These are phyloP conservation scores for Pyrrhosoma nymphula DNA, from an alignment of 2,888 invertebrate genomes.

Conservation along the genomic window DNA sequence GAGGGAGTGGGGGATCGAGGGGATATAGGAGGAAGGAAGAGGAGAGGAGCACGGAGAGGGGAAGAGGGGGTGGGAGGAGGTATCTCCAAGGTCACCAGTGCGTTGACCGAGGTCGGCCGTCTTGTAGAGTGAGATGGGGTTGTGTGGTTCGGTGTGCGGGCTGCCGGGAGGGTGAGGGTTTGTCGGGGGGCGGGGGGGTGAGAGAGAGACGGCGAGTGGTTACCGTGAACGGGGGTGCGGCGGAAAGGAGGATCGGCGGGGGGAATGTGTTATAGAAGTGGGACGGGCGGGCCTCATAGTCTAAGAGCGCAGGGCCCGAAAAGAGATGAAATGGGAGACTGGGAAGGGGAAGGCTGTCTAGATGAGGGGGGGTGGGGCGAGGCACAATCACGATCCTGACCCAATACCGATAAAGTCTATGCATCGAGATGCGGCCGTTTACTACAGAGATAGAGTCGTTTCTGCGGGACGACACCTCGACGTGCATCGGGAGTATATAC, in stretches of 20 bases:
- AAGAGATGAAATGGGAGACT: not conserved
- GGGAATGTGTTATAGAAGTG: not conserved
- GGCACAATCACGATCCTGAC: not conserved
- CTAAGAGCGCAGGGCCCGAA: not conserved
- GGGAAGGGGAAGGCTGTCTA: not conserved
- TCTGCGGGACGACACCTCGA: conserved; percentile 6
- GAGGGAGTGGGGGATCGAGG: not conserved
- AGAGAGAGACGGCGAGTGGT: not conserved
- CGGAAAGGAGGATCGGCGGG: not conserved
- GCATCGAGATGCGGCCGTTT: not conserved
- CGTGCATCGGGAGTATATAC: not conserved
- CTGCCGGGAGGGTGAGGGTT: no score
- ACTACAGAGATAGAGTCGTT: not conserved
- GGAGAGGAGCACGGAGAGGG: not conserved
- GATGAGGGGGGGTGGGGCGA: not conserved
- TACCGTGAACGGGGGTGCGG: not conserved
- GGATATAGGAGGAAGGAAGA: not conserved
- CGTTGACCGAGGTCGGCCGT: conserved; percentile 61
- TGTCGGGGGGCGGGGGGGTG: not conserved
- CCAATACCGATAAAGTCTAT: not conserved
- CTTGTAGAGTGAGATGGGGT: not conserved
- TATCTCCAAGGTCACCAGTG: conserved; percentile 56
- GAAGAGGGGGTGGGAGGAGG: not conserved
- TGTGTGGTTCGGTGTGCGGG: not conserved
- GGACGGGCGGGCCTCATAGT: not conserved